Percentiles rank a stretch among this genome's conserved stretches.
These are phyloP conservation scores for Eustalomyia histrio DNA, from an alignment of 2,888 invertebrate genomes.

Conservation along the genomic window DNA sequence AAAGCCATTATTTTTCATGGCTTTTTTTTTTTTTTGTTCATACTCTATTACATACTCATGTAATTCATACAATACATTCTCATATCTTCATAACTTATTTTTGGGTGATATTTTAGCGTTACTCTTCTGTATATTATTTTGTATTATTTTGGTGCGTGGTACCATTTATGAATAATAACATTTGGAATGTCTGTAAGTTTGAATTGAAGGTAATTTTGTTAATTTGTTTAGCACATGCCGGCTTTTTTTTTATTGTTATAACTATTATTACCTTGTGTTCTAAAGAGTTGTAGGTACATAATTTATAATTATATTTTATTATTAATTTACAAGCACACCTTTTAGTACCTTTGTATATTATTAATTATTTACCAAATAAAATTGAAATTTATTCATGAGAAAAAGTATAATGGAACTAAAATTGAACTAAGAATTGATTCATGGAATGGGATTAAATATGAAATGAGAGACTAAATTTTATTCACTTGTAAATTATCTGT, in stretches of 20 bases:
- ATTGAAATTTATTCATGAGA: too few relatives aligned
- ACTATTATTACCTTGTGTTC: background rate
- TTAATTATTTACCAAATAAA: too few relatives aligned
- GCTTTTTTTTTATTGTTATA: slow-evolving; percentile 11
- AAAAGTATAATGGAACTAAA: too few relatives aligned
- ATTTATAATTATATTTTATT: background rate
- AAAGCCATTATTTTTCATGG: slow-evolving; percentile 4
- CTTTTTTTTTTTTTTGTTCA: too few relatives aligned
- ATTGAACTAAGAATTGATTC: too few relatives aligned
- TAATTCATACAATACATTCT: background rate
- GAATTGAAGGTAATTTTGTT: slow-evolving; percentile 48
- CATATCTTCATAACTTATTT: background rate
- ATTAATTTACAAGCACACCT: slow-evolving; percentile 9
- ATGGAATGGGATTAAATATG: too few relatives aligned
- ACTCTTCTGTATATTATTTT: background rate
- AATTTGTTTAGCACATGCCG: slow-evolving; percentile 58
- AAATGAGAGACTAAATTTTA: too few relatives aligned
- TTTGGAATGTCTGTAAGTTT: slow-evolving; percentile 14
- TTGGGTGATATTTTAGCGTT: background rate
- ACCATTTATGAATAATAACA: slow-evolving; percentile 15
- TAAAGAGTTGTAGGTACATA: background rate
- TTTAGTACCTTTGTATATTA: background rate
- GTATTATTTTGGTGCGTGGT: background rate
- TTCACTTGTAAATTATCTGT: too few relatives aligned
- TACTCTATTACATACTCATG: background rate